These are phyloP conservation scores for Branchinecta lynchi DNA, from an alignment of 1,140 invertebrate species.

Conservation along the genomic window DNA sequence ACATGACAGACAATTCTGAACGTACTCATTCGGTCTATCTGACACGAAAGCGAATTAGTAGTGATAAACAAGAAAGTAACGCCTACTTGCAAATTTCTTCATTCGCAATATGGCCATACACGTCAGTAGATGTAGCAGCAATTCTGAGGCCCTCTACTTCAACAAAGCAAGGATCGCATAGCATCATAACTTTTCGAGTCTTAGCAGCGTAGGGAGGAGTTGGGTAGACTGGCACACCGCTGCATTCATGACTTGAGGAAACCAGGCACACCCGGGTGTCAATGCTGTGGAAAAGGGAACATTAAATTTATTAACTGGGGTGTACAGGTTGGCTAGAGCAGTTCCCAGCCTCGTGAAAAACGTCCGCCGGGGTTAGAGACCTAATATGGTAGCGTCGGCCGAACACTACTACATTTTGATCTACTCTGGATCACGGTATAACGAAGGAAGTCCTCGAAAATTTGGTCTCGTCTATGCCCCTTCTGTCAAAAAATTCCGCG, in stretches of 20 bases:
- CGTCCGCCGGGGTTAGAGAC: too few species aligned
- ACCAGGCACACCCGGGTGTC: slow-evolving; percentile 52
- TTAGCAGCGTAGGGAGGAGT: slow-evolving; percentile 45
- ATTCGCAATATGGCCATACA: slow-evolving; percentile 56
- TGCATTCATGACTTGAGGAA: slow-evolving; percentile 56
- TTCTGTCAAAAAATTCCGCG: too few species aligned
- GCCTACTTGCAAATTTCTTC: slow-evolving; percentile 59
- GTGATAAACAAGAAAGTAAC: slow-evolving; percentile 10
- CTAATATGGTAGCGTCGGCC: too few species aligned
- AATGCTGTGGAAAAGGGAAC: slow-evolving; percentile 36
- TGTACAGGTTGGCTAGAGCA: too few species aligned
- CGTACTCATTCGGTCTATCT: background rate
- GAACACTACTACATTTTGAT: too few species aligned
- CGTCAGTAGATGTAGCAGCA: slow-evolving; percentile 61
- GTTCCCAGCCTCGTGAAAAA: too few species aligned
- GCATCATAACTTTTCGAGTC: background rate
- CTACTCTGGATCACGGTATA: too few species aligned
- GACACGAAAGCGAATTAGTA: background rate
- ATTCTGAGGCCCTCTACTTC: slow-evolving; percentile 56
- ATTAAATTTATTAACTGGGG: too few species aligned
- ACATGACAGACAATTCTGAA: too few species aligned
- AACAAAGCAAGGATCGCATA: slow-evolving; percentile 63
- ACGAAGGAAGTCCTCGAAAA: too few species aligned
- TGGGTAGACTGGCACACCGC: slow-evolving; percentile 60
- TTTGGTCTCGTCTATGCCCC: too few species aligned